Conservation (phyloP, 1,140 invertebrate species). For the Augochlora pura region DNA sequence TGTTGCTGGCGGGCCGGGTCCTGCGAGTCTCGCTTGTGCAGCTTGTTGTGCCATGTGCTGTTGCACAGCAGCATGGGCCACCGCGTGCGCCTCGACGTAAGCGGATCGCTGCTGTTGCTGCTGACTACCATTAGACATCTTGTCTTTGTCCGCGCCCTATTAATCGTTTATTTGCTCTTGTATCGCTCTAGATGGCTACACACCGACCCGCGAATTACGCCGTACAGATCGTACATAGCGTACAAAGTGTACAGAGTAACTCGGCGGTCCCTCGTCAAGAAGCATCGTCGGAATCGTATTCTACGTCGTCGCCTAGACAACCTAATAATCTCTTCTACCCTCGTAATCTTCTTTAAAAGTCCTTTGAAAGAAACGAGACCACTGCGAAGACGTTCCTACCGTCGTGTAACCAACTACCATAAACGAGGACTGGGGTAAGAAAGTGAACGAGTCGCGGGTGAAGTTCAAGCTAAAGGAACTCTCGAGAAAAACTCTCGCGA, state of each 20-base stretch:
- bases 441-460: too few species aligned
- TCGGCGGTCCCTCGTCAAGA: not conserved
- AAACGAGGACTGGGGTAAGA: too few species aligned
- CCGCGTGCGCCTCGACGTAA: conserved; percentile 86
- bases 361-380: too few species aligned
- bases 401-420: too few species aligned
- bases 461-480: too few species aligned
- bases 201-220: not conserved
- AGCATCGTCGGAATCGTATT: too few species aligned
- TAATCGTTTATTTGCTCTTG: conserved; percentile 15
- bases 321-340: too few species aligned
- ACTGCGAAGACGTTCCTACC: too few species aligned
- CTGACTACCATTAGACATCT: conserved; percentile 83
- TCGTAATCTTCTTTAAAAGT: too few species aligned
- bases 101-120: conserved; percentile 86
- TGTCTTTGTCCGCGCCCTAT: conserved; percentile 80
- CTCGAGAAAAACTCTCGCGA: too few species aligned
- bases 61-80: conserved; percentile 87
- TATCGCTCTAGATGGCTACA: not conserved
- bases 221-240: too few species aligned
- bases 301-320: too few species aligned
- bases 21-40: conserved; percentile 81
- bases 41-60: conserved; percentile 88
- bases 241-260: not conserved
- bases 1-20: conserved; percentile 81